Percentiles rank a stretch among this genome's conserved stretches.
Evolutionary conservation across 1,140 invertebrate genomes (phyloP).

Genomic region (Pantala flavescens): DNA sequence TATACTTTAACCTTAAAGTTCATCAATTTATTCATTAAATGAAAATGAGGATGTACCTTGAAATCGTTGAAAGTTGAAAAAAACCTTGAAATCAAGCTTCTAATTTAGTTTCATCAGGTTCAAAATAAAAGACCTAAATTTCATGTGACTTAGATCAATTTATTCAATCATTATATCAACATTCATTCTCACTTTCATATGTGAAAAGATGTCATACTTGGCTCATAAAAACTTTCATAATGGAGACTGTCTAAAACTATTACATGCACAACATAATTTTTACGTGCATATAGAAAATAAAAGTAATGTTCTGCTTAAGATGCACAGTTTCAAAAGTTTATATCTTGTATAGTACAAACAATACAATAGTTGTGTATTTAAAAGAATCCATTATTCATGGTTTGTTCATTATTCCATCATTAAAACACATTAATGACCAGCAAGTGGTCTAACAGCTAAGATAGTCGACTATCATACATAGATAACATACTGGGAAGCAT

Average conservation of each 20-base stretch:
- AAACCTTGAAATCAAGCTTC: too few relatives aligned
- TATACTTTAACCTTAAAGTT: background rate
- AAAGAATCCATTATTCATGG: background rate
- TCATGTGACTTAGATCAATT: constrained; percentile 7
- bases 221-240: constrained; percentile 1
- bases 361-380: background rate
- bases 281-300: background rate
- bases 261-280: background rate
- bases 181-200: constrained; percentile 7
- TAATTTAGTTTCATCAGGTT: too few relatives aligned
- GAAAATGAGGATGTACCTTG: too few relatives aligned
- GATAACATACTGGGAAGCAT: constrained; percentile 6
- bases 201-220: constrained; percentile 5
- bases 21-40: background rate
- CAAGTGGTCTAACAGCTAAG: background rate
- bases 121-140: background rate
- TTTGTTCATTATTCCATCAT: background rate
- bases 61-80: too few relatives aligned
- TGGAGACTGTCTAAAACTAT: background rate
- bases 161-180: constrained; percentile 1
- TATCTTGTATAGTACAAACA: background rate
- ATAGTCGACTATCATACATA: background rate
- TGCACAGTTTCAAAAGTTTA: background rate
- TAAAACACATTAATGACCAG: background rate
- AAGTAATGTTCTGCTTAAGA: background rate